Evolutionary conservation across 2,888 invertebrate species (phyloP).

Genomic region (Luperina nickerlii): DNA sequence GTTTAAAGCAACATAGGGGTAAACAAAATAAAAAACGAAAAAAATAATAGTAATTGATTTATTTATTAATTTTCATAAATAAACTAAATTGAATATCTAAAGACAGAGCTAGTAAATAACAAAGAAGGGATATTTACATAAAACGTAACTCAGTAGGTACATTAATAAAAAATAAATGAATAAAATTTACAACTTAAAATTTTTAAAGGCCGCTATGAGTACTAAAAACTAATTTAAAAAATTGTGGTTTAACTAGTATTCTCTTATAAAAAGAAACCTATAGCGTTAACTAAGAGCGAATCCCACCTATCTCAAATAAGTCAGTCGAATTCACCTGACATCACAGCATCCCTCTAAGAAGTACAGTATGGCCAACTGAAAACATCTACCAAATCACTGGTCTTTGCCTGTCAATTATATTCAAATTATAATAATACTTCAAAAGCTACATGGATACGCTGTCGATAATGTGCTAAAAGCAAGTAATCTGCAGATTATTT

Average conservation of each 20-base stretch:
- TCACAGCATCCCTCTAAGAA: constrained; percentile 77
- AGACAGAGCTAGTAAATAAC: constrained; percentile 85
- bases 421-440: constrained; percentile 60
- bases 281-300: constrained; percentile 73
- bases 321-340: constrained; percentile 80
- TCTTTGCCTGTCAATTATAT: constrained; percentile 44
- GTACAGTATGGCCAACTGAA: constrained; percentile 75
- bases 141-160: constrained; percentile 78
- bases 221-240: constrained; percentile 75
- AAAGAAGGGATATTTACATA: constrained; percentile 87
- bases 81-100: constrained; percentile 88
- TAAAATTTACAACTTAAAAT: constrained; percentile 88
- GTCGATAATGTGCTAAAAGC: constrained; percentile 20
- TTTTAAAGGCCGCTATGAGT: constrained; percentile 77
- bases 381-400: constrained; percentile 68
- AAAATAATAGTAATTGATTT: constrained; percentile 85
- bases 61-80: constrained; percentile 88
- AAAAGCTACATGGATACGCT: constrained; percentile 38
- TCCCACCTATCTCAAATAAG: constrained; percentile 75
- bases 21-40: constrained; percentile 75
- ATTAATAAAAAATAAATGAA: constrained; percentile 79
- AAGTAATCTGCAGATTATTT: constrained; percentile 8
- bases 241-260: constrained; percentile 71
- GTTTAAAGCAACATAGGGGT: constrained; percentile 70
- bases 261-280: constrained; percentile 72